A percentile compares a stretch with the other conserved stretches of the same genome.
Conservation (phyloP, 2,888 invertebrate genomes). For the Macaria liturata region DNA sequence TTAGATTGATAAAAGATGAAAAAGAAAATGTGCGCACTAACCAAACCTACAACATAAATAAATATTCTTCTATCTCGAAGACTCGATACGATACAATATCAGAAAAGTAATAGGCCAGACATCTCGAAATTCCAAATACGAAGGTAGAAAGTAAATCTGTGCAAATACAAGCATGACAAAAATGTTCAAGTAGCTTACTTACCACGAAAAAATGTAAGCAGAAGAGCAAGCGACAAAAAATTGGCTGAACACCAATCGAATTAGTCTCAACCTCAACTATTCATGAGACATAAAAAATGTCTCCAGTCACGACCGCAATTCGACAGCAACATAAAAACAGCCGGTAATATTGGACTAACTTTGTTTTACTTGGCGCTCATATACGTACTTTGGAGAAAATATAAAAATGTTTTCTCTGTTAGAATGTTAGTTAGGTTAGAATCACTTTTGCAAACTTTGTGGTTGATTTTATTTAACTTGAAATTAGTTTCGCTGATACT, state of each 20-base stretch:
- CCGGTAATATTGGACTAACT: slow-evolving; percentile 10
- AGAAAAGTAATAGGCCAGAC: neutral
- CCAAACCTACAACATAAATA: too few relatives aligned
- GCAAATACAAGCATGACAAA: slow-evolving; percentile 23
- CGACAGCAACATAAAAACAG: slow-evolving; percentile 19
- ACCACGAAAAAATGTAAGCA: slow-evolving; percentile 27
- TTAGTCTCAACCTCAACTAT: slow-evolving; percentile 41
- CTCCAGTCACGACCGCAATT: slow-evolving; percentile 36
- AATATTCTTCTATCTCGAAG: too few relatives aligned
- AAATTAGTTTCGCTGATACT: too few relatives aligned
- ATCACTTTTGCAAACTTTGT: too few relatives aligned
- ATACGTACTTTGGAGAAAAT: neutral
- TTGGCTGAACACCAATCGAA: slow-evolving; percentile 37
- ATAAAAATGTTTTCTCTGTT: neutral
- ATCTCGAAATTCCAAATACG: neutral
- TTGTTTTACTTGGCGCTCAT: slow-evolving; percentile 1
- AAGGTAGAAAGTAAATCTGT: slow-evolving; percentile 17
- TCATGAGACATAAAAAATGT: slow-evolving; percentile 40
- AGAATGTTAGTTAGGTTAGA: too few relatives aligned
- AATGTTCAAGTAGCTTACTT: slow-evolving; percentile 19
- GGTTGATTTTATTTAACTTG: too few relatives aligned
- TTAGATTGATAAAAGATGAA: too few relatives aligned
- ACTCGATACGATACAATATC: too few relatives aligned
- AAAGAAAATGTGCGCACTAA: too few relatives aligned
- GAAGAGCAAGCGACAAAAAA: slow-evolving; percentile 32